Base-by-base conservation (phyloP, 2,888 invertebrate species). In the Conchocele bisecta region DNA sequence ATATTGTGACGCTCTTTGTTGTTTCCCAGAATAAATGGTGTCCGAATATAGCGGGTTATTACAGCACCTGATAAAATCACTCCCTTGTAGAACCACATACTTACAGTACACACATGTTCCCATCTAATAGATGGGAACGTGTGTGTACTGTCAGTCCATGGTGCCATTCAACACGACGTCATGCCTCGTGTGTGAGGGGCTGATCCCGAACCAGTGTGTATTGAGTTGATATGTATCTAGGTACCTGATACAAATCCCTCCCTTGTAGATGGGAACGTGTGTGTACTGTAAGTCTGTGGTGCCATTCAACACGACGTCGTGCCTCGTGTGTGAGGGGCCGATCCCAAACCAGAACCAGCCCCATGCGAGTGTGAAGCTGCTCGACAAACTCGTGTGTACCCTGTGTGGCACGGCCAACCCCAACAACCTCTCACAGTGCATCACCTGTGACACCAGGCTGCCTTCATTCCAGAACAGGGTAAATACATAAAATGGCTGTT, bases 41-140 rank as follows among this genome's bases (percentile, higher is more conserved):
- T n/a, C n/a, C n/a, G n/a, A n/a, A n/a, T n/a, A n/a, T n/a, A n/a
- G n/a, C n/a, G n/a, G n/a, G n/a, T n/a, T n/a, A n/a, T n/a, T n/a
- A n/a, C n/a, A n/a, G n/a, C n/a, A n/a, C n/a, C n/a, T n/a, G n/a
- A n/a, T n/a, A n/a, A n/a, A n/a, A n/a, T n/a, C n/a, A n/a, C n/a
- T n/a, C n/a, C n/a, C n/a, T n/a, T n/a, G n/a, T 5, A 91, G 91
- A 7, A 91, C 90, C 22, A 86, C 70, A 3, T 90, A 86, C 60
- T 88, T 86, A 70, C 91, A 91, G 79, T 87, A 86, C 15, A 88
- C 84, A 84, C 91, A 91, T 42, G 83, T 86, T 11, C 90, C 90
- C 85, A 90, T 89, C 89, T 90, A n/a, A n/a, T n/a, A 90, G 89
- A 89, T 90, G 85, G 90, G 90, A 11, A 86, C 83, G 44, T 91